Evolutionary conservation across 2,113 vertebrate species (phyloP).

Genomic region (Gymnogyps californianus): DNA sequence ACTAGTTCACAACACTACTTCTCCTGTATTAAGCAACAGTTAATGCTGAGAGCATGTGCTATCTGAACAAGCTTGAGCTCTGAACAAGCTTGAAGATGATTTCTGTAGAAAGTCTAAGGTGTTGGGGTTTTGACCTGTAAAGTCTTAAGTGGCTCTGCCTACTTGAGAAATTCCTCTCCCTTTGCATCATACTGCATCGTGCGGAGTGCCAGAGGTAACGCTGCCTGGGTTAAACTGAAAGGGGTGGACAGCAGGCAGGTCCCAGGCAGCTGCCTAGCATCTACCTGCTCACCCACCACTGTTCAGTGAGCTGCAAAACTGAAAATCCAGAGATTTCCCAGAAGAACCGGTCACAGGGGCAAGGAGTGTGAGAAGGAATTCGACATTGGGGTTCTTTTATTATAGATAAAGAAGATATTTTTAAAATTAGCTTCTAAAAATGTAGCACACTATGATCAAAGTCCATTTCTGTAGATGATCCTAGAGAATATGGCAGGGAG

Average conservation of each 20-base stretch:
- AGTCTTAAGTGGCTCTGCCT: slow-evolving; percentile 23
- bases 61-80: not conserved
- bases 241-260: not conserved
- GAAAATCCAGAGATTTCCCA: not conserved
- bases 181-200: not conserved
- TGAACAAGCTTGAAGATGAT: not conserved
- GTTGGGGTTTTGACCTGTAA: slow-evolving; percentile 51
- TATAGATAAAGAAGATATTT: not conserved
- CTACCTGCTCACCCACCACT: not conserved
- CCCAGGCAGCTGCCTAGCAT: not conserved
- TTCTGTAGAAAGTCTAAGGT: slow-evolving; percentile 27
- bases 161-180: slow-evolving; percentile 41
- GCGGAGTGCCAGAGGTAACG: not conserved
- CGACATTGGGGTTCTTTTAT: not conserved
- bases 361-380: not conserved
- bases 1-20: not conserved
- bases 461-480: not conserved
- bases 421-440: not conserved
- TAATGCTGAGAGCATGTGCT: not conserved
- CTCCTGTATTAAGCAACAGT: not conserved
- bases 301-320: not conserved
- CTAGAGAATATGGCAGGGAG: not conserved
- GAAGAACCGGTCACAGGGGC: rapidly evolving
- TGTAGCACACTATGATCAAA: not conserved
- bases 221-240: not conserved